A percentile compares a stretch with the other conserved stretches of the same genome.
phyloP scores from a whole-genome alignment of 2,888 invertebrate species.

The Chironomus tentans region DNA sequence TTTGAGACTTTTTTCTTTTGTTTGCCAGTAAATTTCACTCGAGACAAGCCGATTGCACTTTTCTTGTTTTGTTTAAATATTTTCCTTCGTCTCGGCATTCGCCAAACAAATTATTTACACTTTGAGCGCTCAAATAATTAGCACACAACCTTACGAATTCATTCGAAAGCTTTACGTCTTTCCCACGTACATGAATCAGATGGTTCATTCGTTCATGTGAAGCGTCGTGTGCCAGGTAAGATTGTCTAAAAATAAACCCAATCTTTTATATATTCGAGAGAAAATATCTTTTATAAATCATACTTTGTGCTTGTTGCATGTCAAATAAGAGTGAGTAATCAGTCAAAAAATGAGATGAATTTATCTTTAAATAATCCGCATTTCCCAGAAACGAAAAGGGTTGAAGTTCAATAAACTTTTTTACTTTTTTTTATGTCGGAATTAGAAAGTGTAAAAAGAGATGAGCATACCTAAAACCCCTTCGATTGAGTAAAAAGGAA shows the following conservation, averaged over 20 bases:
- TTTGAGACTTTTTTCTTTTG: no score
- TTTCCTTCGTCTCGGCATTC: no score
- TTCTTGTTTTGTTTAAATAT: no score
- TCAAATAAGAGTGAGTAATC: background rate
- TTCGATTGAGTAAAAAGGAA: no score
- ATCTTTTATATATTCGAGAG: background rate
- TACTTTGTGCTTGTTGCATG: background rate
- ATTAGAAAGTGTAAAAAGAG: background rate
- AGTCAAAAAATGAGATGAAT: background rate
- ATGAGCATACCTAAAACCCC: no score
- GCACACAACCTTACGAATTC: background rate
- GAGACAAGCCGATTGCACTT: no score
- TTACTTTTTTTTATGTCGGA: background rate
- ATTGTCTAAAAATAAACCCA: background rate
- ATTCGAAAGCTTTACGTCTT: background rate
- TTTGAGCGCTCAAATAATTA: background rate
- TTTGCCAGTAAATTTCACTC: no score
- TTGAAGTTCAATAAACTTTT: constrained; percentile 2
- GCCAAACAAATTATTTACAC: no score
- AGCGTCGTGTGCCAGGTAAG: constrained; percentile 17
- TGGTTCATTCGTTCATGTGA: background rate
- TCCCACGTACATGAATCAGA: background rate
- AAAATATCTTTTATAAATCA: no score
- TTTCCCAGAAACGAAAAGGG: background rate
- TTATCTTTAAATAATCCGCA: background rate